These are phyloP conservation scores for Ramphastos sulfuratus DNA, from an alignment of 2,113 vertebrate species.

Conservation along the genomic window DNA sequence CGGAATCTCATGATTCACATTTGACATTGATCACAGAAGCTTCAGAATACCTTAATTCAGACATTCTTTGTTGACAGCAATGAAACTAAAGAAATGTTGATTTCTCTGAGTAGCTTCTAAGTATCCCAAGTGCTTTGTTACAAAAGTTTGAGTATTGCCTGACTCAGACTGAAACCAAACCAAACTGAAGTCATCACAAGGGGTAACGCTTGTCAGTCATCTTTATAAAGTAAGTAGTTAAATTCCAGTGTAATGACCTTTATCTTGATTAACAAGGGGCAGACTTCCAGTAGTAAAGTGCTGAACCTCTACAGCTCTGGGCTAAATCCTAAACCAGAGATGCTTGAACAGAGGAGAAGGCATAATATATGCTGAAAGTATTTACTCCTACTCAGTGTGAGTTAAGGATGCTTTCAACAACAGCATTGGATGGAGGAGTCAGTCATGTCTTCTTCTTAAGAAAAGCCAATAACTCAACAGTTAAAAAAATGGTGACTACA, in stretches of 20 bases:
- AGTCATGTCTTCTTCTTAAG: neutral
- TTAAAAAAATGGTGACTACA: neutral
- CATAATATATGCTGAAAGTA: neutral
- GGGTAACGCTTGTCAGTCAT: neutral
- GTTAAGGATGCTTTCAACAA: neutral
- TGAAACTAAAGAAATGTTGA: neutral
- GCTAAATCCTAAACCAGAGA: neutral
- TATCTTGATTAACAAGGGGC: neutral
- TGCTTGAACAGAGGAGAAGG: neutral
- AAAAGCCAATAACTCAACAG: neutral
- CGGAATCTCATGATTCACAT: neutral
- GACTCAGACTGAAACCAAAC: constrained; percentile 48
- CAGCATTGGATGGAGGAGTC: neutral
- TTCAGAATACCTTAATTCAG: neutral
- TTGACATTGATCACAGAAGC: neutral
- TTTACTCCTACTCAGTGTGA: neutral
- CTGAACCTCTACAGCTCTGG: neutral
- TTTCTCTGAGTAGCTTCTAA: neutral
- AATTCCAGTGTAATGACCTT: neutral
- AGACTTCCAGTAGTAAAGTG: neutral
- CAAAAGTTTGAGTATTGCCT: constrained; percentile 4
- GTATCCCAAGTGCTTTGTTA: neutral
- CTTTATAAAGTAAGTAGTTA: neutral
- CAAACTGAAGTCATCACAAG: neutral
- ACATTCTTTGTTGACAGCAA: neutral